These are phyloP conservation scores for Cataglyphis rosenhaueri DNA, from an alignment of 2,888 invertebrate species.

Conservation along the genomic window DNA sequence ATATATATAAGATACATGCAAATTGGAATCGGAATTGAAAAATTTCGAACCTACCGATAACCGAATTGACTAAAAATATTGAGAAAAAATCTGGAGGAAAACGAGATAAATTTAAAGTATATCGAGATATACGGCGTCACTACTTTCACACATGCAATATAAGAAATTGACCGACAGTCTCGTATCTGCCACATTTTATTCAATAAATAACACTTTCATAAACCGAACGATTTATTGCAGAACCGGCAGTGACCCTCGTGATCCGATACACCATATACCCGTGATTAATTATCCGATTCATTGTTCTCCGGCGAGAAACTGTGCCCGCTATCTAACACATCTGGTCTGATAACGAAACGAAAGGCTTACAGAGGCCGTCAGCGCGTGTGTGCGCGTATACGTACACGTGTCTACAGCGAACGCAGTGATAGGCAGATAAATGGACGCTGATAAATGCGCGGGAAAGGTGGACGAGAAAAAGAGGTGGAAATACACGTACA, in stretches of 20 bases:
- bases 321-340: conserved; percentile 61
- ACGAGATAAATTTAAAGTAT: neutral
- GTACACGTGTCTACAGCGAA: conserved; percentile 40
- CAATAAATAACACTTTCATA: conserved; percentile 56
- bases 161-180: conserved; percentile 31
- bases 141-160: neutral
- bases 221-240: conserved; percentile 51
- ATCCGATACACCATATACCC: conserved; percentile 45
- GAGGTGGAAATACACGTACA: conserved; percentile 58
- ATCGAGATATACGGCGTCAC: neutral
- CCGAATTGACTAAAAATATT: neutral
- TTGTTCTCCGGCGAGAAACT: conserved; percentile 69
- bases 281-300: conserved; percentile 69
- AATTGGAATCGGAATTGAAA: neutral
- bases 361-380: conserved; percentile 58
- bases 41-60: neutral
- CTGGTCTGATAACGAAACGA: conserved; percentile 65
- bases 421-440: conserved; percentile 73
- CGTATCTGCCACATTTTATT: conserved; percentile 34
- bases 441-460: conserved; percentile 75
- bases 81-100: neutral
- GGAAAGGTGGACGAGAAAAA: conserved; percentile 67
- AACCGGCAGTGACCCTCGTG: conserved; percentile 53
- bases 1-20: too few species aligned
- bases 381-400: conserved; percentile 33